Base-by-base conservation (phyloP, 1,140 invertebrate genomes). In the Arctopsyche grandis region DNA sequence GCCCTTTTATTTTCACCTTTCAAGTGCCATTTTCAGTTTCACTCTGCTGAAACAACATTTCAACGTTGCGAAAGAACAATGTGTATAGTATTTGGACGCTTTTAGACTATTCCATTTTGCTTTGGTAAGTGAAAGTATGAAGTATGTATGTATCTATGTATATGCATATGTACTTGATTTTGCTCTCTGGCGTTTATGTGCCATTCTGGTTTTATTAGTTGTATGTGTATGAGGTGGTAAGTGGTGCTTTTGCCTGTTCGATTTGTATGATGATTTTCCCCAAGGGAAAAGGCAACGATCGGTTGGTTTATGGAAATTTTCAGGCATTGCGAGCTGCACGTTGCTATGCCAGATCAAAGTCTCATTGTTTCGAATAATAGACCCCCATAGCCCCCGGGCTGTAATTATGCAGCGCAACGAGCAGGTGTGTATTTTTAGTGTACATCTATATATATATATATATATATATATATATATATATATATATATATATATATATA, bases 221-320 rank as follows among this genome's bases (percentile, higher is more conserved):
- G 44, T 7, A 12, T 12, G 44, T 46, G 5, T 16, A 16, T 52
- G 1, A 5, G 12, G 48, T 1, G 10, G 10, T 10, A 52, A 12
- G 12, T 16, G 16, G 16, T 10, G 12, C 48, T 12, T 52, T 52
- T 52, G 16, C 10, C 3, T 14, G 10, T 52, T 52, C 16, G 16
- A 52, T 52, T 52, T 14, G 3, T 16, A 16, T 52, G 10, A 16
- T 10, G 48, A 52, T 52, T 52, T 14, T 52, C 48, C 48, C 3
- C 16, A 10, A 5, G 12, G 3, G 48, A 14, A 12, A 16, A 52
- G 48, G 4, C 48, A 52, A 16, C 3, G 48, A 12, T 14, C 12
- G 48, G 48, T 52, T 52, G 48, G 48, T 52, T 52, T 52, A 52
- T 52, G 48, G 16, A 52, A 52, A 52, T 52, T 52, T 52, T 52